phyloP scores from a whole-genome alignment of 2,888 invertebrate species.

The Liodrosophila aerea region DNA sequence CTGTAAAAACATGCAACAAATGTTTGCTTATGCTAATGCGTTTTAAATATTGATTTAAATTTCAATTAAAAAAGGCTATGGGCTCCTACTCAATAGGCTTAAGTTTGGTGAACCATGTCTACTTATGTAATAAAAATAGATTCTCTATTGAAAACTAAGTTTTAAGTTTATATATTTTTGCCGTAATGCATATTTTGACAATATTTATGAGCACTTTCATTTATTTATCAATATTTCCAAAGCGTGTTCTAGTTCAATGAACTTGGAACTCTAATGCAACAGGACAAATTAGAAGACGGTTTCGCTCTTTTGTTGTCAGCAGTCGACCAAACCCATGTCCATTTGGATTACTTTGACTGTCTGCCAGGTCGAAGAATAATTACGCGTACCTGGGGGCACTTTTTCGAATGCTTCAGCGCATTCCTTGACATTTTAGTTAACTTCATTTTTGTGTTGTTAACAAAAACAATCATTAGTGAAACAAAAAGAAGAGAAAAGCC shows the following conservation, averaged over 20 bases:
- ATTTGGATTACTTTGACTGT: conserved; percentile 33
- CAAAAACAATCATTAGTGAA: conserved; percentile 20
- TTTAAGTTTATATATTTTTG: too few species aligned
- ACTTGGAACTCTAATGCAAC: conserved; percentile 14
- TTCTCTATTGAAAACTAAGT: too few species aligned
- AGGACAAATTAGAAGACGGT: conserved; percentile 5
- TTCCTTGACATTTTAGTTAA: conserved; percentile 19
- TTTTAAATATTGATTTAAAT: too few species aligned
- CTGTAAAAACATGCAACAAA: too few species aligned
- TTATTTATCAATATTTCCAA: too few species aligned
- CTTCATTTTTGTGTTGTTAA: conserved; percentile 6
- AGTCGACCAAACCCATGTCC: conserved; percentile 21
- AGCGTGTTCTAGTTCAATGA: conserved; percentile 21
- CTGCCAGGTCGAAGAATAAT: conserved; percentile 22
- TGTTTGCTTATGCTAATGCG: too few species aligned
- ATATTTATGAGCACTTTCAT: too few species aligned
- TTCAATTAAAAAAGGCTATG: too few species aligned
- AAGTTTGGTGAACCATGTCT: too few species aligned
- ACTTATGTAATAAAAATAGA: too few species aligned
- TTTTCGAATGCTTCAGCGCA: conserved; percentile 19
- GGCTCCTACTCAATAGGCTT: too few species aligned
- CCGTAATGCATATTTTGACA: too few species aligned
- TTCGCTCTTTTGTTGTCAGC: conserved; percentile 1
- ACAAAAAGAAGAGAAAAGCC: conserved; percentile 11
- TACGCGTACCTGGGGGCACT: conserved; percentile 21